These are phyloP conservation scores for Drosophila rellima DNA, from an alignment of 2,888 invertebrate species.

Conservation along the genomic window DNA sequence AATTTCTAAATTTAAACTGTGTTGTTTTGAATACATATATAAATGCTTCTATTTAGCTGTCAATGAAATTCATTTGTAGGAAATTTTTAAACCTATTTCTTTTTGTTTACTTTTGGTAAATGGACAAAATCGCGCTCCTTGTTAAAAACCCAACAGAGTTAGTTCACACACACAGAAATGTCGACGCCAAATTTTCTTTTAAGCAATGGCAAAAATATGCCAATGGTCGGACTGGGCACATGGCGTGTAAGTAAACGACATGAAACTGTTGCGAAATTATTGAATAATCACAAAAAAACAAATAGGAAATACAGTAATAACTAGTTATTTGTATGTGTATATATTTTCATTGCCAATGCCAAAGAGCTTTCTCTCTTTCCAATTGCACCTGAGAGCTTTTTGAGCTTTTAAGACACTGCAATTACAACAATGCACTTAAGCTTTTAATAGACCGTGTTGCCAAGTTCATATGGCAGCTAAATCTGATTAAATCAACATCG, in stretches of 20 bases:
- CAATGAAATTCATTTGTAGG: constrained; percentile 46
- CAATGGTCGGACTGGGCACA: constrained; percentile 92
- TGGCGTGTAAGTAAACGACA: constrained; percentile 89
- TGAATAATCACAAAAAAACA: constrained; percentile 46
- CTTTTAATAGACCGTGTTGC: neutral
- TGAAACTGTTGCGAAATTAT: constrained; percentile 19
- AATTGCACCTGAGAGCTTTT: constrained; percentile 22
- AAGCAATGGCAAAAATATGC: constrained; percentile 89
- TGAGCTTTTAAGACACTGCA: constrained; percentile 39
- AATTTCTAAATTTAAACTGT: constrained; percentile 61
- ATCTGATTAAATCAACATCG: neutral
- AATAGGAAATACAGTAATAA: neutral
- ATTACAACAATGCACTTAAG: constrained; percentile 4
- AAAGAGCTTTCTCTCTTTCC: constrained; percentile 16
- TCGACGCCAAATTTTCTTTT: constrained; percentile 87
- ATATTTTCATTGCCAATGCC: constrained; percentile 58
- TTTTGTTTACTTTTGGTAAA: constrained; percentile 46
- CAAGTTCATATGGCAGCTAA: neutral
- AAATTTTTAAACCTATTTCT: constrained; percentile 27
- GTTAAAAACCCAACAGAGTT: constrained; percentile 17
- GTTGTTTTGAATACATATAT: constrained; percentile 25
- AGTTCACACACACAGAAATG: constrained; percentile 47
- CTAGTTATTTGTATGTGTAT: neutral
- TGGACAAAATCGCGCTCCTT: constrained; percentile 5
- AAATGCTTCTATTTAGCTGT: constrained; percentile 38